These are phyloP conservation scores for Sebastes paucispinis DNA, from an alignment of 2,797 vertebrate genomes.

Conservation along the genomic window DNA sequence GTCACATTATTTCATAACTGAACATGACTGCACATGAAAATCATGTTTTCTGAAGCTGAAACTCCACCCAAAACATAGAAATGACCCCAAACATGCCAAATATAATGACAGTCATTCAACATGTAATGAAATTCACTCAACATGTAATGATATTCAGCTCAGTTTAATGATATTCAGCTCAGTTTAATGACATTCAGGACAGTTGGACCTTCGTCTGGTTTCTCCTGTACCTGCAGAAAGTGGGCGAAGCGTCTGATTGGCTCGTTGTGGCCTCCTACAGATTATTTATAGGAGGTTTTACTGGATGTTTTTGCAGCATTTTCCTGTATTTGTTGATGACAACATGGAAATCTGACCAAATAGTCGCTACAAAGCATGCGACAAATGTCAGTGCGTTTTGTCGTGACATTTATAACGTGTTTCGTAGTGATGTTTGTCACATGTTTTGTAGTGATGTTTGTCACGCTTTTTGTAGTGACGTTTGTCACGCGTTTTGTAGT, in stretches of 20 bases:
- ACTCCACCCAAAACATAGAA: conserved; percentile 38
- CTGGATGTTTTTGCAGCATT: background rate
- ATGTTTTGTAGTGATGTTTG: too few relatives aligned
- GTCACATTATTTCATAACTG: conserved; percentile 47
- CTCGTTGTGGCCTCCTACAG: background rate
- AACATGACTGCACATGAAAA: conserved; percentile 48
- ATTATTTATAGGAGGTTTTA: background rate
- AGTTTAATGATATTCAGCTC: too few relatives aligned
- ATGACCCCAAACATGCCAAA: conserved; percentile 18
- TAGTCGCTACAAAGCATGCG: too few relatives aligned
- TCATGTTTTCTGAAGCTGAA: conserved; percentile 34
- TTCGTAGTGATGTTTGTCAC: too few relatives aligned
- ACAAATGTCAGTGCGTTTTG: too few relatives aligned
- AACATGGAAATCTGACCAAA: background rate
- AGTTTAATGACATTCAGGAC: conserved; percentile 3
- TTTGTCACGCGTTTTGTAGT: too few relatives aligned
- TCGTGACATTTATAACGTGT: too few relatives aligned
- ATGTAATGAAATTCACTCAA: too few relatives aligned
- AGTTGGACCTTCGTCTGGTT: background rate
- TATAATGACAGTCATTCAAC: too few relatives aligned
- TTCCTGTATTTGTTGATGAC: background rate
- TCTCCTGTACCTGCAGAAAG: background rate
- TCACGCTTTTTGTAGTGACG: too few relatives aligned
- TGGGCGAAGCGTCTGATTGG: background rate
- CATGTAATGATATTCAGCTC: too few relatives aligned